Evolutionary conservation across 2,888 invertebrate species (phyloP).

Genomic region (Mantis religiosa): DNA sequence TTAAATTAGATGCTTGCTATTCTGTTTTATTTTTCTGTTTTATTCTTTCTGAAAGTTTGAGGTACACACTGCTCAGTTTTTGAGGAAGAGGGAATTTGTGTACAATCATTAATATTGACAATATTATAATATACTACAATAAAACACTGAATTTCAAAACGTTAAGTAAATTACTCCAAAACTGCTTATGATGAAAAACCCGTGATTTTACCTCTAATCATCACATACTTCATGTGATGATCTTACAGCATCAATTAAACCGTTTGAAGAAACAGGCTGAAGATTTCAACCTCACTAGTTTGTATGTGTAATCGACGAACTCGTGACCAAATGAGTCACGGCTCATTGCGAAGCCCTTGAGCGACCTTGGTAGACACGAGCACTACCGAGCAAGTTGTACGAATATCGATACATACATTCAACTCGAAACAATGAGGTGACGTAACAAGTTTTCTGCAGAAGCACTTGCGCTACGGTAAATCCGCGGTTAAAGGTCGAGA

Average conservation of each 20-base stretch:
- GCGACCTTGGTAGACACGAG: not conserved
- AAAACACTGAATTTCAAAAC: too few relatives aligned
- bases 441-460: not conserved
- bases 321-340: not conserved
- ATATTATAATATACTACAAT: too few relatives aligned
- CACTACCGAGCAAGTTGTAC: not conserved
- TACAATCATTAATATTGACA: too few relatives aligned
- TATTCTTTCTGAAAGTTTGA: too few relatives aligned
- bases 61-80: too few relatives aligned
- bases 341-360: not conserved
- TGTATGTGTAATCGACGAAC: not conserved
- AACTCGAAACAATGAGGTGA: not conserved
- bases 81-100: too few relatives aligned
- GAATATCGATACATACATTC: not conserved
- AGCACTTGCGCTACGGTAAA: not conserved
- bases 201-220: too few relatives aligned
- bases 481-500: not conserved
- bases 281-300: not conserved
- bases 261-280: not conserved
- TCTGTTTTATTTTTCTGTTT: too few relatives aligned
- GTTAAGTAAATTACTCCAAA: too few relatives aligned
- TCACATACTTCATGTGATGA: not conserved
- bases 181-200: too few relatives aligned
- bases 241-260: not conserved
- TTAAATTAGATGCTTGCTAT: too few relatives aligned